Conservation (phyloP, 2,113 vertebrate genomes). For the Perccottus glenii region DNA sequence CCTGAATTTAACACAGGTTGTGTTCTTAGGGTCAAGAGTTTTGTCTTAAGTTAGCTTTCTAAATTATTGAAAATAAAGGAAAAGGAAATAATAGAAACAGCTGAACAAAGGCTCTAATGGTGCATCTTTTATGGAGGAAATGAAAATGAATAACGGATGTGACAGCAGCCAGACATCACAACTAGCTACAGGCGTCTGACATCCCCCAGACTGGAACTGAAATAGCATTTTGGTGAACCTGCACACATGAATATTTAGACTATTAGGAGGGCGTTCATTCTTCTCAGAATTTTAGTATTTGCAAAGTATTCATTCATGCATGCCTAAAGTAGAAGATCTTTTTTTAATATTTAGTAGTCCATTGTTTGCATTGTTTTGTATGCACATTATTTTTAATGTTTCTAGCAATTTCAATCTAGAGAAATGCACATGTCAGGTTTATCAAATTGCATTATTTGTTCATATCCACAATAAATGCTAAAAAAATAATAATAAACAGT, state of each 20-base stretch:
- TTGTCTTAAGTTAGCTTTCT: not conserved
- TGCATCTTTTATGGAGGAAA: not conserved
- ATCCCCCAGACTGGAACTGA: conserved; percentile 3
- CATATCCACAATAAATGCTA: too few relatives aligned
- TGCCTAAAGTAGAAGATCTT: not conserved
- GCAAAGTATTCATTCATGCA: not conserved
- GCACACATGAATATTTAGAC: conserved; percentile 14
- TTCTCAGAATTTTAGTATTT: not conserved
- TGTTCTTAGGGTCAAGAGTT: not conserved
- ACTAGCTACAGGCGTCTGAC: conserved; percentile 16
- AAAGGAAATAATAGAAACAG: not conserved
- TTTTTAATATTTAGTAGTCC: not conserved
- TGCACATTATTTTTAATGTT: not conserved
- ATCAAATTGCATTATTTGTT: too few relatives aligned
- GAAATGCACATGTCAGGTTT: too few relatives aligned
- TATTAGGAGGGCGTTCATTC: conserved; percentile 1
- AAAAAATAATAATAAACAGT: too few relatives aligned
- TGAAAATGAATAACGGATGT: conserved; percentile 10
- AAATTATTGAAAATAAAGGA: not conserved
- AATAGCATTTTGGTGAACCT: conserved; percentile 7
- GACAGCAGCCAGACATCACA: conserved; percentile 15
- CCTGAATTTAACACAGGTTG: not conserved
- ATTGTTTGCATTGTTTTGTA: not conserved
- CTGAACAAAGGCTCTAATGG: not conserved
- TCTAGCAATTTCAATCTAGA: not conserved